Percentiles rank a stretch among this genome's conserved stretches.
Conservation (phyloP, 2,113 vertebrate genomes). For the Centropristis striata region DNA sequence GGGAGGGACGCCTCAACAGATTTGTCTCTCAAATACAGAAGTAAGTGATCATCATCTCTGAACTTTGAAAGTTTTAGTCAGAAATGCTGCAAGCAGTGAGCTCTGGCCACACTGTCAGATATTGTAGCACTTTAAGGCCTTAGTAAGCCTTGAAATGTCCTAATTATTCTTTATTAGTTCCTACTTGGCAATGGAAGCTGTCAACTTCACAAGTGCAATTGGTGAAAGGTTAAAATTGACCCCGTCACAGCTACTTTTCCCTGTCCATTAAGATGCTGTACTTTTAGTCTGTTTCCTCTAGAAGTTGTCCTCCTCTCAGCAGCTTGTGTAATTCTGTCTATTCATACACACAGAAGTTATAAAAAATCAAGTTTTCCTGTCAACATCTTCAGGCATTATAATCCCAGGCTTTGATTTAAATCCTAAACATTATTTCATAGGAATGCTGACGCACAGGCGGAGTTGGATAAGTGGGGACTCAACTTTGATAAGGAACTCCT, state of each 20-base stretch:
- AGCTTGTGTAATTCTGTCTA: slow-evolving; percentile 1
- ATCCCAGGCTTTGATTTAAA: slow-evolving; percentile 21
- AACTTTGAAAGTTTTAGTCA: neutral
- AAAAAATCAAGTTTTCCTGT: neutral
- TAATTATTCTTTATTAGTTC: neutral
- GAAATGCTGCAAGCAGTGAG: neutral
- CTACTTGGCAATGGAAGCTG: neutral
- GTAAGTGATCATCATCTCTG: slow-evolving; percentile 75
- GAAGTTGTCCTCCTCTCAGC: neutral
- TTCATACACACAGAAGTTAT: neutral
- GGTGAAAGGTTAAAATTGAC: neutral
- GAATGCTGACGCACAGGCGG: slow-evolving; percentile 87
- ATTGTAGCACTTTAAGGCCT: too few species aligned
- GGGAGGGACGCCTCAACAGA: slow-evolving; percentile 86
- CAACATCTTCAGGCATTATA: neutral
- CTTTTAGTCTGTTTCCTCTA: neutral
- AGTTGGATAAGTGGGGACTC: slow-evolving; percentile 92
- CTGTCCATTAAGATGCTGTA: neutral
- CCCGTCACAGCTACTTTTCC: too few species aligned
- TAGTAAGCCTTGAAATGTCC: too few species aligned
- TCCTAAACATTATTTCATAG: slow-evolving; percentile 75
- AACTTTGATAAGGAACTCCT: slow-evolving; percentile 90
- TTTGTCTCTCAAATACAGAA: slow-evolving; percentile 87
- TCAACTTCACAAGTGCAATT: neutral
- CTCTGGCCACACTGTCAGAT: too few species aligned